Conservation (phyloP, 2,888 invertebrate genomes). For the Polyommatus icarus region DNA sequence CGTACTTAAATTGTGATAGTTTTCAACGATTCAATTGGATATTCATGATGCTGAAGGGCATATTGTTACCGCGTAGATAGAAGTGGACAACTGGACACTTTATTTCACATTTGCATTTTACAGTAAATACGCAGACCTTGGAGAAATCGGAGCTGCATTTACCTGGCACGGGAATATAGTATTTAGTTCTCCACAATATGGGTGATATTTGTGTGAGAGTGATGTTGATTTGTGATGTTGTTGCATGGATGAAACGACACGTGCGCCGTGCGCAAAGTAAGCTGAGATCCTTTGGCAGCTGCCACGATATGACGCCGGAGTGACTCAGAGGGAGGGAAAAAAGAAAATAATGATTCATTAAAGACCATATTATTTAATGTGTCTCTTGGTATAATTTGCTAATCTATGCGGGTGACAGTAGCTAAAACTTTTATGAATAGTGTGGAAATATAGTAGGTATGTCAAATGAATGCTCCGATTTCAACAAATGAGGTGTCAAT, state of each 20-base stretch:
- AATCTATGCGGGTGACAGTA: neutral
- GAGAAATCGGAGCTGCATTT: slow-evolving; percentile 44
- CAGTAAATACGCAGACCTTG: slow-evolving; percentile 36
- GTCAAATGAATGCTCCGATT: too few relatives aligned
- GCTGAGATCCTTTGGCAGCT: slow-evolving; percentile 78
- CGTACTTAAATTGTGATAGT: neutral
- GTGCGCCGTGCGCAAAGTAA: slow-evolving; percentile 76
- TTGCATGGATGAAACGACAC: slow-evolving; percentile 52
- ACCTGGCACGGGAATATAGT: slow-evolving; percentile 37
- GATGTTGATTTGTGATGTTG: slow-evolving; percentile 52
- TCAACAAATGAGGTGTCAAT: too few relatives aligned
- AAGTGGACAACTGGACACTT: slow-evolving; percentile 18
- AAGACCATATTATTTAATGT: neutral
- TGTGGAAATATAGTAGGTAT: too few relatives aligned
- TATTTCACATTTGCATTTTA: slow-evolving; percentile 32
- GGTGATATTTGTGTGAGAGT: neutral
- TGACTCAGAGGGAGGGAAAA: slow-evolving; percentile 57
- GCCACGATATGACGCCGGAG: slow-evolving; percentile 61
- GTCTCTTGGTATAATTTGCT: neutral
- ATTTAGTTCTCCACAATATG: neutral
- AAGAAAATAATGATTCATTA: slow-evolving; percentile 39
- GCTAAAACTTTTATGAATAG: neutral
- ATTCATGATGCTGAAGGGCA: neutral
- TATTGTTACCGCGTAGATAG: neutral
- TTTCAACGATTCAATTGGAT: neutral